Percentiles rank a stretch among this genome's conserved stretches.
Evolutionary conservation across 2,113 vertebrate species (phyloP).

Genomic region (Heptranchias perlo): DNA sequence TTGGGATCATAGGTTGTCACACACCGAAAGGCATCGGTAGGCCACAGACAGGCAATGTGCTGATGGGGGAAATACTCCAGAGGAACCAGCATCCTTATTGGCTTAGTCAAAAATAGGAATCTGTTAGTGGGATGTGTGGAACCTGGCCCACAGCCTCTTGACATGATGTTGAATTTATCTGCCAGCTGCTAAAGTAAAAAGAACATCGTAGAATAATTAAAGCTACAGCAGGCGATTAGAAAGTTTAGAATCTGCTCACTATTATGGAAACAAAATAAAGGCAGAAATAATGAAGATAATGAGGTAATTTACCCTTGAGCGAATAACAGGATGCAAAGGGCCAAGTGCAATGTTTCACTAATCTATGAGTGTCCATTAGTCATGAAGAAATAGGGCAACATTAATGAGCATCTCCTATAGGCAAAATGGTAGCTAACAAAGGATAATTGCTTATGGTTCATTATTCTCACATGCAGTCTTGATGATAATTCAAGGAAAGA

Average conservation of each 20-base stretch:
- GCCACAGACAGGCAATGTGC: neutral
- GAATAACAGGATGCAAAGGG: neutral
- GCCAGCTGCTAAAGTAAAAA: neutral
- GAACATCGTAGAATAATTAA: neutral
- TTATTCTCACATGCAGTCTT: slow-evolving; percentile 10
- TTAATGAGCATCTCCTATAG: neutral
- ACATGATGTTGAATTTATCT: neutral
- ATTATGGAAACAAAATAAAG: neutral
- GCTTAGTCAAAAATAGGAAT: neutral
- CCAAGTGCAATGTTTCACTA: neutral
- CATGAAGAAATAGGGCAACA: neutral
- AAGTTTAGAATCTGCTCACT: neutral
- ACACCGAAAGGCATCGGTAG: neutral
- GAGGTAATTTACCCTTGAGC: neutral
- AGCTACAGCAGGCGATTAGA: neutral
- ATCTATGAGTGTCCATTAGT: neutral
- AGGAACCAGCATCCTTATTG: neutral
- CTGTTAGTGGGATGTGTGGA: neutral
- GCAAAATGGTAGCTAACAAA: neutral
- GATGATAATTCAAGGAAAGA: slow-evolving; percentile 1
- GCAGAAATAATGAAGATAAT: neutral
- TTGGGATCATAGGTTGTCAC: neutral
- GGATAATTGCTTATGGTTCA: neutral
- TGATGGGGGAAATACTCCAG: neutral
- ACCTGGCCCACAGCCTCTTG: neutral